These are phyloP conservation scores for Coenonympha arcania DNA, from an alignment of 2,888 invertebrate species.

Conservation along the genomic window DNA sequence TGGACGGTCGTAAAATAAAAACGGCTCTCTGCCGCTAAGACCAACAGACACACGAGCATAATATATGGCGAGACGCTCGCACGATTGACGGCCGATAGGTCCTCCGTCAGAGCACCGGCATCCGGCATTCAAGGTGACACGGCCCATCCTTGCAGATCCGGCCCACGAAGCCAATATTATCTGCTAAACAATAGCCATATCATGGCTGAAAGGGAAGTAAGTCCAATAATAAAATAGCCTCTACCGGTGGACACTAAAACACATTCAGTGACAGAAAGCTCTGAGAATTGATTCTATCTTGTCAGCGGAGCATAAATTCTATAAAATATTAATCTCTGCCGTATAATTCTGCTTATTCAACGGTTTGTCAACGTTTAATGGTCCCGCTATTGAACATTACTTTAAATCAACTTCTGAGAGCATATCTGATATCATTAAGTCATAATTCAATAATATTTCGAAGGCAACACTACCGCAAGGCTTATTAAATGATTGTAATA, in stretches of 20 bases:
- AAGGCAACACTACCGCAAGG: conserved; percentile 8
- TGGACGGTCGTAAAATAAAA: conserved; percentile 67
- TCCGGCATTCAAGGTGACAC: conserved; percentile 73
- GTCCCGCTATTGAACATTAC: background rate
- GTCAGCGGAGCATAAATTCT: background rate
- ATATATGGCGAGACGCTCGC: conserved; percentile 62
- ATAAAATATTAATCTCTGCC: conserved; percentile 2
- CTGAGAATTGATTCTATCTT: conserved; percentile 6
- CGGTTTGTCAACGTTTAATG: conserved; percentile 9
- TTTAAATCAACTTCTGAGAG: conserved; percentile 21
- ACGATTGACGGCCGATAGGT: conserved; percentile 71
- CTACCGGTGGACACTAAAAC: background rate
- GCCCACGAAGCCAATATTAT: conserved; percentile 39
- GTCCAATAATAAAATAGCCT: conserved; percentile 11
- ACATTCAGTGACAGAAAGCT: background rate
- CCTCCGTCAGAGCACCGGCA: conserved; percentile 58
- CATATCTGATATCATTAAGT: conserved; percentile 10
- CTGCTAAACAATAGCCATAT: conserved; percentile 32
- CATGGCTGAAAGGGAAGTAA: conserved; percentile 24
- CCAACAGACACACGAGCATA: conserved; percentile 59
- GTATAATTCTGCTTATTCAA: conserved; percentile 9
- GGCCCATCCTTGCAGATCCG: conserved; percentile 65
- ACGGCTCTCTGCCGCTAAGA: conserved; percentile 55
- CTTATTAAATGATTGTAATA: conserved; percentile 17
- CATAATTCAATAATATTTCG: conserved; percentile 5